Percentiles rank a stretch among this genome's conserved stretches.
Evolutionary conservation across 2,888 invertebrate genomes (phyloP).

Genomic region (Aelia acuminata): DNA sequence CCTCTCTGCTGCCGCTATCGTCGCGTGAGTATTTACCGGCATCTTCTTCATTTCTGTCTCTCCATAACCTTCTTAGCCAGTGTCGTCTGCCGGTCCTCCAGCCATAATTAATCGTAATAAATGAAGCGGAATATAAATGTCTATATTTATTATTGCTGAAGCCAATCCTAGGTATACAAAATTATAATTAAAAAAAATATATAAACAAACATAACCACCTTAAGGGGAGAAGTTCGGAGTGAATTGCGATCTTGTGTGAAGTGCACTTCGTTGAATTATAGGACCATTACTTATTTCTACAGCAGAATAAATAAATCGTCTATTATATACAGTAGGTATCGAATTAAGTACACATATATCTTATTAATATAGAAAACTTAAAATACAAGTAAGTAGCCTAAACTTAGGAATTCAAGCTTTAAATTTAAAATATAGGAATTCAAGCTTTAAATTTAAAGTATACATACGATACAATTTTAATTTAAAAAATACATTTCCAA

Average conservation of each 20-base stretch:
- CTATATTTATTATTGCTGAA: not conserved
- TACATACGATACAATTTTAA: too few species aligned
- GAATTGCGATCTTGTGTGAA: not conserved
- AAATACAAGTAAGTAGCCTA: too few species aligned
- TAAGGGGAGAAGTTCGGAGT: not conserved
- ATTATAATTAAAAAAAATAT: not conserved
- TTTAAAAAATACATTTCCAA: too few species aligned
- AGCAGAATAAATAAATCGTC: not conserved
- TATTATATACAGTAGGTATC: too few species aligned
- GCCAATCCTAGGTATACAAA: not conserved
- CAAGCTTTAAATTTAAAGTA: too few species aligned
- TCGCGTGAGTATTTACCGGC: slow-evolving; percentile 32
- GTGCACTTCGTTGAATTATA: not conserved
- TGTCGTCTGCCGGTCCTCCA: not conserved
- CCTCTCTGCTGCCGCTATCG: not conserved
- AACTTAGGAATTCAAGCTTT: too few species aligned
- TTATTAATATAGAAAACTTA: too few species aligned
- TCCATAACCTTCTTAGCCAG: not conserved
- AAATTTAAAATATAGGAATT: too few species aligned
- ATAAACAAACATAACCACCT: not conserved
- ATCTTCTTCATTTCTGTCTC: slow-evolving; percentile 11
- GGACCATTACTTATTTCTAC: not conserved
- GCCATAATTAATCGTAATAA: not conserved
- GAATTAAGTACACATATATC: too few species aligned
- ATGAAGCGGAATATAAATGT: not conserved